Base-by-base conservation (phyloP, 2,888 invertebrate species). In the Sphaerophoria taeniata region DNA sequence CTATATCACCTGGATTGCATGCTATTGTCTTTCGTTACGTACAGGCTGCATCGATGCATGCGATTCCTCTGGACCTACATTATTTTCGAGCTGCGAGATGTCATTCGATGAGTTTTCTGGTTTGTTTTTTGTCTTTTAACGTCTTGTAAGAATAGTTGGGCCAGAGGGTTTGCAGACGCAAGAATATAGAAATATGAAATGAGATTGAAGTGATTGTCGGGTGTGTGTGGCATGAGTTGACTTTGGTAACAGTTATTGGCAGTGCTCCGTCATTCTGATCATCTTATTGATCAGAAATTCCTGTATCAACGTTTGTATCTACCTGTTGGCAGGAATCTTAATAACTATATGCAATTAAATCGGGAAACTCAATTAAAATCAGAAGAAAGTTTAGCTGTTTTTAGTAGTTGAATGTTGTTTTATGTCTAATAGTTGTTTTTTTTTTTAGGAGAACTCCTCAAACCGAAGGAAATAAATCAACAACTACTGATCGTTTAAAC, bases 241-340 rank as follows among this genome's bases (percentile, higher is more conserved):
- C 33, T 84, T 84, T 67, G 67, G 45, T 79, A 72, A 84, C 84
- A 75, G 84, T 84, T 84, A 84, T 76, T 80, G 75, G 67, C 79
- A 72, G 79, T 77, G 80, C 67, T 70, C 12, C 58, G 65, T 74
- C 74, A 74, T 69, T 33, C 63, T 76, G 63, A 78, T 63, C 36
- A 56, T 36, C 39, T 16, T 39, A 60, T 60, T 70, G 69, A 83
- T 70, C 56, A 65, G 49, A 70, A 69, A 78, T 31, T 51, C 47
- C 43, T 49, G 43, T 49, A 24, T 24, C 24, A 24, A 24, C 24
- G 24, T 24, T 24, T 24, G 24, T 55, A 16, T 51, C 34, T 49
- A 56, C 11, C 60, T 33, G 65, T 36, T 72, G 58, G 72, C 71
- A 79, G 67, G 61, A 53, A 69, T 58, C 63, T 78, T 83, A 83